Evolutionary conservation across 1,140 invertebrate species (phyloP).

Genomic region (Adelges cooleyi): DNA sequence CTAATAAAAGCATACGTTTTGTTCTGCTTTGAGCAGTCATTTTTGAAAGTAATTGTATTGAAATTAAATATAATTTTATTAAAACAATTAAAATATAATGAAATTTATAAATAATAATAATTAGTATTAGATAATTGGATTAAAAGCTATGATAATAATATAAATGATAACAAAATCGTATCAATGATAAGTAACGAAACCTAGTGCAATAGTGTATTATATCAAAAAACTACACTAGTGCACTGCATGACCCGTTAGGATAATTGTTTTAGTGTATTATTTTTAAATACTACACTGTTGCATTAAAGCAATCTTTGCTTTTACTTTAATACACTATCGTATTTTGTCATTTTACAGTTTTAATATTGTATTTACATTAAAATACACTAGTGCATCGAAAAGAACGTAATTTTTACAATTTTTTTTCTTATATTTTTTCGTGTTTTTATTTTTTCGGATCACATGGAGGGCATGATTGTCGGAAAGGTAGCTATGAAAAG

Average conservation of each 20-base stretch:
- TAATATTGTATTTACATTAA: background rate
- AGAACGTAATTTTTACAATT: no score
- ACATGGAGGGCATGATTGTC: background rate
- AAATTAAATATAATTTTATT: background rate
- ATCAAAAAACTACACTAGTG: background rate
- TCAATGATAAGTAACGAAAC: background rate
- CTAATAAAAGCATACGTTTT: background rate
- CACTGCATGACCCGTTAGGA: background rate
- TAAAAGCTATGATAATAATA: background rate
- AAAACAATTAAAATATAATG: background rate
- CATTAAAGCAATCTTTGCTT: background rate
- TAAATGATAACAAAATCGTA: background rate
- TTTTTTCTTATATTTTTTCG: no score
- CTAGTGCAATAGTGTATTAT: background rate
- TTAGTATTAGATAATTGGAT: background rate
- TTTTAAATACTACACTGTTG: background rate
- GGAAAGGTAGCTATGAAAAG: background rate
- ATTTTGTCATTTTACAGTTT: background rate
- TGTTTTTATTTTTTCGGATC: no score
- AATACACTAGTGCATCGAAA: background rate
- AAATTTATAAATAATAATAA: background rate
- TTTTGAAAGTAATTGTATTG: background rate
- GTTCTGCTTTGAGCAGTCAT: background rate
- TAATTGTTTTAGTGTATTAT: background rate
- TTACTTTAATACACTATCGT: background rate